Percentiles rank a stretch among this genome's conserved stretches.
Evolutionary conservation across 2,888 invertebrate genomes (phyloP).

Genomic region (Perizoma flavofasciatum): DNA sequence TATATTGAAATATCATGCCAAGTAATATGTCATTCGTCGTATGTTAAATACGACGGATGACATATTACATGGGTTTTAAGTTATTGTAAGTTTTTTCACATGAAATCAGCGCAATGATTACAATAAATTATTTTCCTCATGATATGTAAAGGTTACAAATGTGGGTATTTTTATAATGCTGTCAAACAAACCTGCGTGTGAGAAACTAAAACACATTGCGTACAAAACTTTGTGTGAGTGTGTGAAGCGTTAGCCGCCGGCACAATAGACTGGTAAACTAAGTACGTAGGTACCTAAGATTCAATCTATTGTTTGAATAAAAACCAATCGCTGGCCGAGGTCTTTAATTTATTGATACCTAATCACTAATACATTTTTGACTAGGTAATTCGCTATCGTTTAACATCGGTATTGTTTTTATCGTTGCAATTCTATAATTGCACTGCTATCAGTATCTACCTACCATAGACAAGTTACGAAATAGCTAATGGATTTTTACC

Average conservation of each 20-base stretch:
- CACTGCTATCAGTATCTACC: constrained; percentile 40
- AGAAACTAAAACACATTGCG: constrained; percentile 29
- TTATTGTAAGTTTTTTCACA: constrained; percentile 25
- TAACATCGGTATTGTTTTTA: constrained; percentile 16
- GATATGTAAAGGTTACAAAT: constrained; percentile 33
- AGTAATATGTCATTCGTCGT: too few relatives aligned
- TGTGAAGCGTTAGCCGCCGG: constrained; percentile 23
- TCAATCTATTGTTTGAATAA: constrained; percentile 28
- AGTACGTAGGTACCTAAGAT: constrained; percentile 14
- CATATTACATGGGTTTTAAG: constrained; percentile 11
- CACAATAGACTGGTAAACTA: constrained; percentile 41
- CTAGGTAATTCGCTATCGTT: constrained; percentile 25
- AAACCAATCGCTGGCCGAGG: constrained; percentile 32
- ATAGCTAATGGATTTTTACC: constrained; percentile 37
- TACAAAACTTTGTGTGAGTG: constrained; percentile 46
- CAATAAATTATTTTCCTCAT: constrained; percentile 39
- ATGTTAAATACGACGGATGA: constrained; percentile 6
- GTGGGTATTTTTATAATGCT: constrained; percentile 20
- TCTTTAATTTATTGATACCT: constrained; percentile 19
- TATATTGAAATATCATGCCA: too few relatives aligned
- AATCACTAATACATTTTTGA: constrained; percentile 22
- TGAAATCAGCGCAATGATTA: constrained; percentile 21
- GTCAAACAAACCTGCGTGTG: constrained; percentile 19
- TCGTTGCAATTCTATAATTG: constrained; percentile 36
- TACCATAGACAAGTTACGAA: constrained; percentile 33